Evolutionary conservation across 2,797 vertebrate genomes (phyloP), one percentile per base, ranked within the genome.

Genomic region (Babyrousa celebensis): DNA sequence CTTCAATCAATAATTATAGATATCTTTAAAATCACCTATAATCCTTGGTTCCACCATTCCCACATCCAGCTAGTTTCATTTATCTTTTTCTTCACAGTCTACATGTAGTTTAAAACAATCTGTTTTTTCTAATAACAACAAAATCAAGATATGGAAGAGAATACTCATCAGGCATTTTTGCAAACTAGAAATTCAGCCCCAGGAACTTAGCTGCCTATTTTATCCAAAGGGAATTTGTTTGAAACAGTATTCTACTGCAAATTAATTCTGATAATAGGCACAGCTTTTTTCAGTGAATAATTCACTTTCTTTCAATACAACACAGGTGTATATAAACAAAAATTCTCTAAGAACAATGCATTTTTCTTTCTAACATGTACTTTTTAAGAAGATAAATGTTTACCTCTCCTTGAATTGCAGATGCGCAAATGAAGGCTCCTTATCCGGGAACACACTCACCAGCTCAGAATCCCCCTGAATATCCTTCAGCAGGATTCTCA

Each of bases 401-500:
- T 92, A 18, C 17, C 36, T 85, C n/a, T 88, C 25, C 9, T 78
- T 97, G 67, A 86, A 32, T 87, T 97, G 29, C 72, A 97, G 96
- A 63, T 48, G 43, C 20, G 5, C 65, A 93, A 58, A 67, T 18
- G 18, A 82, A 83, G 17, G 11, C 43, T 77, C 29, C 85, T 77
- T 1, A 96, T 7, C 23, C 54, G 32, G 96, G 40, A 94, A 79
- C 63, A 70, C 32, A 95, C 72, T 48, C 93, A 6, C 96, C 97
- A 14, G 82, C 71, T 91, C 97, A 60, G 21, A 75, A 96, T 79
- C 62, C 80, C 0, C 97, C 97, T 48, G 97, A 95, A 14, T 94
- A 97, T 14, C 29, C 70, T 80, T 82, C 96, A 7, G 97, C 83
- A 90, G 0, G 56, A 29, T 95, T 92, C 56, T 97, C 97, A 97